Conservation (phyloP, 30 jellyfish, hydroid and myxozoan species). For the Nemopilema nomurai region DNA sequence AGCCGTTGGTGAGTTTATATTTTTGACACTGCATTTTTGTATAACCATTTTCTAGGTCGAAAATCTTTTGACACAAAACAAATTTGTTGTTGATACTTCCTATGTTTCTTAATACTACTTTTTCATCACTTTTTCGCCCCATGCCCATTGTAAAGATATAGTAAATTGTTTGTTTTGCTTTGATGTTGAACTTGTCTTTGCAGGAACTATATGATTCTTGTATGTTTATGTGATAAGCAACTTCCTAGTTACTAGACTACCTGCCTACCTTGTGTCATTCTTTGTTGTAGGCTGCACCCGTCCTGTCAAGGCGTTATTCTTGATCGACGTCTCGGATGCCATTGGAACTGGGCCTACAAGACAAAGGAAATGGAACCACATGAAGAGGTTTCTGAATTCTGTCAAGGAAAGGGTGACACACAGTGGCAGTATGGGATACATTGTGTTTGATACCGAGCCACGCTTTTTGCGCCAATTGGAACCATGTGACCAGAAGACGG, state of each 20-base stretch:
- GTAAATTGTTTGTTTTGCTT: no score
- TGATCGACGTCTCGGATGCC: constrained; percentile 96
- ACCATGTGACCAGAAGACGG: constrained; percentile 93
- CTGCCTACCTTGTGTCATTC: no score
- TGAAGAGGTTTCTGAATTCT: constrained; percentile 71
- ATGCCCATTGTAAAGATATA: no score
- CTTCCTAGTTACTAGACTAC: no score
- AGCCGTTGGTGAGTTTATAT: constrained; percentile 2
- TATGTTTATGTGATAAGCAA: neutral
- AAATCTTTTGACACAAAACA: no score
- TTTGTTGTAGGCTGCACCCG: constrained; percentile 78
- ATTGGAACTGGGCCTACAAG: constrained; percentile 92
- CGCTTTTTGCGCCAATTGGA: constrained; percentile 67
- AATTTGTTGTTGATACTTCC: no score
- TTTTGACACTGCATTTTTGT: neutral
- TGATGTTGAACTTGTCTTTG: neutral
- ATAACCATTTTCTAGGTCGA: no score
- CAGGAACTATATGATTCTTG: neutral
- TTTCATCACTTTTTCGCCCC: no score
- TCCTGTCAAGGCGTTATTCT: constrained; percentile 82
- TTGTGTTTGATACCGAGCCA: constrained; percentile 96
- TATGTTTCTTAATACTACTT: no score
- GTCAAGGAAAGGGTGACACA: constrained; percentile 71
- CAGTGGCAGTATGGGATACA: constrained; percentile 77
- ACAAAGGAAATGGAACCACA: constrained; percentile 85